These are phyloP conservation scores for Butorides virescens DNA, from an alignment of 2,113 vertebrate genomes.

Conservation along the genomic window DNA sequence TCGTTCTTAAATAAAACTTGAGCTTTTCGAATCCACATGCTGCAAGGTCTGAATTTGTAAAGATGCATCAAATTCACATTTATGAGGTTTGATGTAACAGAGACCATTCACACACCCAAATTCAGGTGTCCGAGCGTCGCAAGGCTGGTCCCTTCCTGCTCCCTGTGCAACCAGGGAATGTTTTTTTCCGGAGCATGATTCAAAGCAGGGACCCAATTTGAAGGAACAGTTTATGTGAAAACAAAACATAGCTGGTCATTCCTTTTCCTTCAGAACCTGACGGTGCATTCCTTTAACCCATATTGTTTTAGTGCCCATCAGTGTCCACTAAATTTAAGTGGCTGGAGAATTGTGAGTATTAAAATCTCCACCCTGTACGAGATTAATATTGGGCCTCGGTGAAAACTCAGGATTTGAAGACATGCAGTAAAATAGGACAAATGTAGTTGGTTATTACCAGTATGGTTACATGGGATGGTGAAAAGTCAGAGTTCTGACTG, in stretches of 20 bases:
- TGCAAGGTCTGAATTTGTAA: neutral
- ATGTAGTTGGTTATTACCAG: neutral
- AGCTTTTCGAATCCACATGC: rapidly evolving
- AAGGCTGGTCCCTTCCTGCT: neutral
- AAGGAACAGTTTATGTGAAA: neutral
- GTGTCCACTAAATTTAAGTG: neutral
- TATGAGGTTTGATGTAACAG: neutral
- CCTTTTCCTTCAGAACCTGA: neutral
- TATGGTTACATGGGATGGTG: neutral
- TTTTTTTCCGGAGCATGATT: neutral
- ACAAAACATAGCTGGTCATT: neutral
- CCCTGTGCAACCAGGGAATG: neutral
- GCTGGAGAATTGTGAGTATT: neutral
- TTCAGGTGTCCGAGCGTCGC: neutral
- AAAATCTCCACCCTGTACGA: neutral
- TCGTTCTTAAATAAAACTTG: neutral
- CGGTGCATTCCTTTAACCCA: neutral
- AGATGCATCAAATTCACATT: neutral
- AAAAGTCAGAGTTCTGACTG: neutral
- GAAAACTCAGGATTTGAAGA: neutral
- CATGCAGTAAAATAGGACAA: neutral
- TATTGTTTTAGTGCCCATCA: neutral
- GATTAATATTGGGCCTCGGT: neutral
- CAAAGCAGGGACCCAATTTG: neutral
- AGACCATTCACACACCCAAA: neutral